Base-by-base conservation (phyloP, 2,888 invertebrate genomes). In the Thymelicus lineola region DNA sequence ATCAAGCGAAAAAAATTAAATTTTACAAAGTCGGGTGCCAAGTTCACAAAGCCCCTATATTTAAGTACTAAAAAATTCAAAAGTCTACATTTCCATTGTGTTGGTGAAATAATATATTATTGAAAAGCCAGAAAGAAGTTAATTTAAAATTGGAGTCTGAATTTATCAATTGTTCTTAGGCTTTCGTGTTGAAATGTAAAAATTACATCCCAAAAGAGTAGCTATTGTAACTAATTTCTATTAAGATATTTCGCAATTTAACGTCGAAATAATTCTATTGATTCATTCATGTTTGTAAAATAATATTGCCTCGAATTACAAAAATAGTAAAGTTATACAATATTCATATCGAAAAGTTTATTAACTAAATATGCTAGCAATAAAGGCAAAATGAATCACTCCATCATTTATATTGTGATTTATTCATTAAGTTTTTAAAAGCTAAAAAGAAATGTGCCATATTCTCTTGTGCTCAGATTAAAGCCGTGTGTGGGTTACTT, bases 101-200 rank as follows among this genome's bases (percentile, higher is more conserved):
- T 53, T 20, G 53, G 5, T 20, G 17, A 53, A 53, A 53, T 3
- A 53, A 6, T 12, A 28, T 15, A 48, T 48, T 50, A 53, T 17
- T 12, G 53, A 20, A 53, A 20, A 20, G 20, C 20, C 53, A 17
- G 20, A 53, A 53, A 20, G 20, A 53, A 53, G 12, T 53, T 20
- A 53, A 50, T 50, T 50, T 50, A 50, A 50, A 50, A 50, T 17
- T 53, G 53, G 20, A 20, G 20, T 20, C 12, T 53, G 20, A 53
- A 28, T 53, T 28, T 53, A 53, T 53, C 53, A 28, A 20, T 53
- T 53, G 17, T 20, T 28, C 20, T 20, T 53, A 4, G 12, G 20
- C 53, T 20, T 53, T 53, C 20, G 53, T 28, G 53, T 53, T 53
- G 5, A 20, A 53, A 53, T 53, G 20, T 20, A 53, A 53, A 17